Conservation (phyloP, 2,113 vertebrate genomes). For the Pseudois nayaur region DNA sequence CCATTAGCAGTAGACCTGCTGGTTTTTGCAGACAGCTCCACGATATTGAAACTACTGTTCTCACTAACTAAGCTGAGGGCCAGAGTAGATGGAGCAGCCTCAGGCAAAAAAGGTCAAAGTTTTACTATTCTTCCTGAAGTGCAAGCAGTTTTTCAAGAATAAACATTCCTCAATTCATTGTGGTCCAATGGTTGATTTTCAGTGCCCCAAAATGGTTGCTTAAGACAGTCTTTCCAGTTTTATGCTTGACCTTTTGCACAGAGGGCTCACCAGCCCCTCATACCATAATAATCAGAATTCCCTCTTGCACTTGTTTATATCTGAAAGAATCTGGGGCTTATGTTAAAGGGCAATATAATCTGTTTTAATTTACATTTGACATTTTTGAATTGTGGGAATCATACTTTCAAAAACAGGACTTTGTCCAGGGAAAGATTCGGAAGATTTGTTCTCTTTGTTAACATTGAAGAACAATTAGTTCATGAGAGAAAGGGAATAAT, state of each 20-base stretch:
- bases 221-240: background rate
- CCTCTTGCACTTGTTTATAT: background rate
- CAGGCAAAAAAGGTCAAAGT: background rate
- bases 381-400: background rate
- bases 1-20: background rate
- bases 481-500: background rate
- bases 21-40: background rate
- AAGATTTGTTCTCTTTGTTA: background rate
- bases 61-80: background rate
- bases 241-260: background rate
- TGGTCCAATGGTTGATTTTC: background rate
- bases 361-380: background rate
- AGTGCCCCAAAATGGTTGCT: background rate
- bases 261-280: background rate
- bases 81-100: background rate
- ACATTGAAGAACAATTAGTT: background rate
- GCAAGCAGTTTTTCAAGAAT: background rate
- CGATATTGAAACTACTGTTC: background rate
- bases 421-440: background rate
- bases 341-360: background rate
- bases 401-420: background rate
- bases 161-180: background rate
- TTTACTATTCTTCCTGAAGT: background rate
- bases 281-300: background rate
- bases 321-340: background rate